Evolutionary conservation across 2,113 vertebrate genomes (phyloP), one percentile per base, ranked within the genome.

Genomic region (Zosterops lateralis): DNA sequence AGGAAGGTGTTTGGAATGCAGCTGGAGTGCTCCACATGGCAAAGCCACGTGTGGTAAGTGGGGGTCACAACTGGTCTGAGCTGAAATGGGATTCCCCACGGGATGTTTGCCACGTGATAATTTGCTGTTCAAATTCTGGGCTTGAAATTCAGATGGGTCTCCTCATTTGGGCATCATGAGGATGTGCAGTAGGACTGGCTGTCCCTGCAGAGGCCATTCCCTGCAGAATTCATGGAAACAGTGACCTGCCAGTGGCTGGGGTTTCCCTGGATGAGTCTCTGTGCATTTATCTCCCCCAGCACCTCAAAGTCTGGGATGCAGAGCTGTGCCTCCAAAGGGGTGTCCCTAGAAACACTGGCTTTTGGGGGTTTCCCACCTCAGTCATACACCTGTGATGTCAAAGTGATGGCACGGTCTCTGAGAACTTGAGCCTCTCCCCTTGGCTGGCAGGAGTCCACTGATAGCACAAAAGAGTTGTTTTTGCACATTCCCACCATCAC

Each of bases 1-100:
- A 70, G 22, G 15, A 85, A 66, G 22, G 11, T 4, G 13, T 57
- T 65, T 65, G 90, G 44, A 25, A 32, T 62, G 67, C 87, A 83
- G 58, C 87, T 29, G 79, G 78, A 85, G 70, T 57, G 78, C 82
- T 92, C 70, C 8, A 36, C 87, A 9, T 77, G 89, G 86, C 84
- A 82, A 67, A 89, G 19, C 11, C 1, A 7, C 22, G 9, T 6
- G 19, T 12, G 92, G 96, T 96, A 96, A 96, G 95, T 96, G 80
- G 80, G 61, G 66, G 8, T 58, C 34, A 22, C 42, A 17, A 15
- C 80, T 75, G 77, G 1, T 36, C 36, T 48, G 36, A 25, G 4
- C 31, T 26, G 17, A n/a, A 26, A 7, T 10, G 62, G 36, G 62
- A 17, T 44, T n/a, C 71, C 47, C 73, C 5, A 0, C 2, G 20